Conservation (phyloP, 1,140 invertebrate genomes). For the Diabrotica virgifera region DNA sequence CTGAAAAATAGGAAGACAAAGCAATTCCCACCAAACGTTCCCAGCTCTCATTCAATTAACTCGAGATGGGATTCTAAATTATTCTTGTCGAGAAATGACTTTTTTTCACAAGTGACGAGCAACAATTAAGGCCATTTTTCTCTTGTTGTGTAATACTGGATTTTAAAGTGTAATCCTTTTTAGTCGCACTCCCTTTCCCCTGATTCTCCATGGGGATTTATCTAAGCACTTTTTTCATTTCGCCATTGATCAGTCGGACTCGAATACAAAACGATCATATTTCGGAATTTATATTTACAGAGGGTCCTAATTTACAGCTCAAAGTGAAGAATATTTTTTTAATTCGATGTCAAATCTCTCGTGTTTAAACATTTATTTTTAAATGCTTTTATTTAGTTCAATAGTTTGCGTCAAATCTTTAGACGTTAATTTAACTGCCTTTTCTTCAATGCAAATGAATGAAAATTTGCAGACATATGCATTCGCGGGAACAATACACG, state of each 20-base stretch:
- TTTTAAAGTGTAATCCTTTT: slow-evolving; percentile 1
- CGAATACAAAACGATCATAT: slow-evolving; percentile 3
- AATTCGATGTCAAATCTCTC: too few species aligned
- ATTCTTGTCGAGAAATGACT: not conserved
- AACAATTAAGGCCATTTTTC: not conserved
- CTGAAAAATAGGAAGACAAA: not conserved
- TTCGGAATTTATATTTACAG: not conserved
- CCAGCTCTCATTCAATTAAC: not conserved
- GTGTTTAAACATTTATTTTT: too few species aligned
- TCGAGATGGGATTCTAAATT: not conserved
- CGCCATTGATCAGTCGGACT: not conserved
- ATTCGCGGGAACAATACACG: too few species aligned
- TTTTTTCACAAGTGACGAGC: slow-evolving; percentile 1
- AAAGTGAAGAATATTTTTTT: too few species aligned
- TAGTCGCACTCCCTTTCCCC: not conserved
- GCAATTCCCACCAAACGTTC: not conserved
- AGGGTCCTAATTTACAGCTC: too few species aligned
- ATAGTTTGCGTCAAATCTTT: too few species aligned
- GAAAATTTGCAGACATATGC: too few species aligned
- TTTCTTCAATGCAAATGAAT: too few species aligned
- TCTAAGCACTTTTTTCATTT: not conserved
- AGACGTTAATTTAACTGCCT: too few species aligned
- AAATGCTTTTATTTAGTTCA: too few species aligned
- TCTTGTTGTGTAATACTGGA: not conserved
- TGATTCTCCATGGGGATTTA: not conserved